Conservation (phyloP, 1,140 invertebrate species). For the Papilio helenus region DNA sequence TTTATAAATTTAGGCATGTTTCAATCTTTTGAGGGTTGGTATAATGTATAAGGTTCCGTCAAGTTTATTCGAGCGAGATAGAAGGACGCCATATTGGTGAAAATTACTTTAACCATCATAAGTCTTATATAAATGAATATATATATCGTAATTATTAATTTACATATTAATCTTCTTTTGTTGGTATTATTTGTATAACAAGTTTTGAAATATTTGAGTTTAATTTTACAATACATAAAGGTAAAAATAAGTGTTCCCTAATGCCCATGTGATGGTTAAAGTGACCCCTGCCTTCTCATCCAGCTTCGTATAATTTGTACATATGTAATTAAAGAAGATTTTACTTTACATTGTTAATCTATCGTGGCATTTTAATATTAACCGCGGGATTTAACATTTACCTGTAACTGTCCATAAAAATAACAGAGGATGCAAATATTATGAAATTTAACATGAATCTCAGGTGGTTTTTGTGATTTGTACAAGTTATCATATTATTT, state of each 20-base stretch:
- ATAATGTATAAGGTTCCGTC: slow-evolving; percentile 75
- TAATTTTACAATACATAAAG: slow-evolving; percentile 28
- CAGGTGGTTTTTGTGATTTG: not conserved
- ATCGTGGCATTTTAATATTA: slow-evolving; percentile 39
- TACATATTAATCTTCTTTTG: not conserved
- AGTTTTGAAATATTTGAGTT: not conserved
- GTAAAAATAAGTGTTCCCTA: slow-evolving; percentile 20
- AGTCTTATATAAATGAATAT: slow-evolving; percentile 12
- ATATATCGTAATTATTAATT: not conserved
- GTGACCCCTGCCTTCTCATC: slow-evolving; percentile 66
- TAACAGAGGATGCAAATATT: slow-evolving; percentile 6
- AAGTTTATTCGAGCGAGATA: slow-evolving; percentile 66
- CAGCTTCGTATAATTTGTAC: slow-evolving; percentile 74
- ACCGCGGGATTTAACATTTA: slow-evolving; percentile 30
- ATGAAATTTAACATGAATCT: slow-evolving; percentile 28
- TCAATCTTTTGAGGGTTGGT: slow-evolving; percentile 69
- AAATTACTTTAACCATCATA: slow-evolving; percentile 67
- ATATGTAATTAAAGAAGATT: slow-evolving; percentile 78
- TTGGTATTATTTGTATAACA: slow-evolving; percentile 29
- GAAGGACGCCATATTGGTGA: slow-evolving; percentile 80
- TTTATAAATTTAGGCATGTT: slow-evolving; percentile 75
- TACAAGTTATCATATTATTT: slow-evolving; percentile 14
- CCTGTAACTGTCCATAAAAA: slow-evolving; percentile 13
- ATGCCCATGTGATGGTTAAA: slow-evolving; percentile 71
- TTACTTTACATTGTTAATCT: slow-evolving; percentile 55